A percentile compares a stretch with the other conserved stretches of the same genome.
These are phyloP conservation scores for Ammospiza nelsoni DNA, from an alignment of 2,113 vertebrate species.

Conservation along the genomic window DNA sequence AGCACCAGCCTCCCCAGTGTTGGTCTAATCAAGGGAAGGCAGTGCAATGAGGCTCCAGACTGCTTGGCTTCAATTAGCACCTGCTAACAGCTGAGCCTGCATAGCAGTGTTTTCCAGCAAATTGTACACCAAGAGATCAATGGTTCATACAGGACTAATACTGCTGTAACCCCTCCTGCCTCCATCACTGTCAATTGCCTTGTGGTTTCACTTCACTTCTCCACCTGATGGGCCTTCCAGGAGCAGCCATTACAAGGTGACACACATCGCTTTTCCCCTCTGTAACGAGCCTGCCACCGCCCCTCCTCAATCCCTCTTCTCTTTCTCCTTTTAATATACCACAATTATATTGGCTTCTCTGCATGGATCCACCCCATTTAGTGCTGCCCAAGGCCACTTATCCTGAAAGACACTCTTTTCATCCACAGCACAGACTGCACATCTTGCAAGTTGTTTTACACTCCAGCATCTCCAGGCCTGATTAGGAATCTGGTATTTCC, in stretches of 20 bases:
- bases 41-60: not conserved
- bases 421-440: not conserved
- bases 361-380: conserved; percentile 38
- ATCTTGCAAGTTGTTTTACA: not conserved
- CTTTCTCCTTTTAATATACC: conserved; percentile 3
- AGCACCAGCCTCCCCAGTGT: not conserved
- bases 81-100: not conserved
- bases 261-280: not conserved
- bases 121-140: not conserved
- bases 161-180: not conserved
- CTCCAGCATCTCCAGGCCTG: not conserved
- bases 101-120: not conserved
- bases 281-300: not conserved
- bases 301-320: not conserved
- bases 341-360: conserved; percentile 28
- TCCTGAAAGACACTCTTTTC: not conserved
- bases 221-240: not conserved
- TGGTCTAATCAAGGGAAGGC: not conserved
- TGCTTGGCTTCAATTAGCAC: not conserved
- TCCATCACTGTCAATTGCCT: not conserved
- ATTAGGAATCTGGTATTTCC: not conserved
- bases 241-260: conserved; percentile 27
- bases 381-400: not conserved
- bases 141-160: not conserved
- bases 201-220: conserved; percentile 21